Conservation (phyloP, 2,797 vertebrate species). For the Sphaeramia orbicularis region DNA sequence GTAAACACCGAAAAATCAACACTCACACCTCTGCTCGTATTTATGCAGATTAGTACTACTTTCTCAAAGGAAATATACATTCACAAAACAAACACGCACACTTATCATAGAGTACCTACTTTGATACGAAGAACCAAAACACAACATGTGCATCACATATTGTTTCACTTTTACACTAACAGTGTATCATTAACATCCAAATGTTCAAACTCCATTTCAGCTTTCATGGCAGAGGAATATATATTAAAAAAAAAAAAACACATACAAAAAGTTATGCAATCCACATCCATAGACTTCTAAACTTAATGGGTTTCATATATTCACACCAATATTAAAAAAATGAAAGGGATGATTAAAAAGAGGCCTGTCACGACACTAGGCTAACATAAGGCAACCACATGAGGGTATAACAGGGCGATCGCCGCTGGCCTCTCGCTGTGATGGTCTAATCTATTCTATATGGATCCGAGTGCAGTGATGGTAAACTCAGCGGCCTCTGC, state of each 20-base stretch:
- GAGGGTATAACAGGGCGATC: slow-evolving; percentile 36
- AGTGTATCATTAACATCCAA: slow-evolving; percentile 29
- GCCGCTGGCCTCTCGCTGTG: slow-evolving; percentile 39
- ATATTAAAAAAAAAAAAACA: slow-evolving; percentile 7
- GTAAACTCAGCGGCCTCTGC: slow-evolving; percentile 25
- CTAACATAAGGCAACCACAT: slow-evolving; percentile 44
- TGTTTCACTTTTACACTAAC: slow-evolving; percentile 28
- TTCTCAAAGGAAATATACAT: background rate
- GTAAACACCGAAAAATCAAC: no score
- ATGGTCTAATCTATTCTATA: slow-evolving; percentile 35
- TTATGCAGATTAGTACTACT: slow-evolving; percentile 3
- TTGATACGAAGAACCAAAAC: slow-evolving; percentile 28
- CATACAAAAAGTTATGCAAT: slow-evolving; percentile 32
- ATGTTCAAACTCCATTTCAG: slow-evolving; percentile 30
- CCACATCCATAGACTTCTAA: slow-evolving; percentile 19
- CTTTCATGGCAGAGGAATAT: slow-evolving; percentile 21
- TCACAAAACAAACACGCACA: background rate
- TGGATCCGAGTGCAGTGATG: slow-evolving; percentile 12
- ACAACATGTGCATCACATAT: slow-evolving; percentile 28
- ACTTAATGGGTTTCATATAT: slow-evolving; percentile 17
- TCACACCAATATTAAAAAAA: slow-evolving; percentile 42
- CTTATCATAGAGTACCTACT: background rate
- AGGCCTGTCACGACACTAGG: slow-evolving; percentile 16
- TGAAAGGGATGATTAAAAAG: slow-evolving; percentile 40
- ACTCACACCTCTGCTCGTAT: background rate